Base-by-base conservation (phyloP, 2,113 vertebrate genomes). In the Notothenia coriiceps region DNA sequence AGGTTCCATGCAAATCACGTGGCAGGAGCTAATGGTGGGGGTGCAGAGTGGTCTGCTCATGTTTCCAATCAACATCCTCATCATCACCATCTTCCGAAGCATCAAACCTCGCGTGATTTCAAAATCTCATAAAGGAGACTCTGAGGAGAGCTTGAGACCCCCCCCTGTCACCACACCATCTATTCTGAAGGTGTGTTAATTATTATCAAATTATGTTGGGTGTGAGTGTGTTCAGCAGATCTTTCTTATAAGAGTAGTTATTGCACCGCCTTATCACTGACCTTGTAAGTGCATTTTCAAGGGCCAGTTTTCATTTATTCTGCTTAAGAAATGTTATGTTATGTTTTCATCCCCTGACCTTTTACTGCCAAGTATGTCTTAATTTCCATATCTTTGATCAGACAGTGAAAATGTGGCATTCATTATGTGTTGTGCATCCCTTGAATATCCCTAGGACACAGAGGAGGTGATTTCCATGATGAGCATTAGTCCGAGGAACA, bases 51-150 rank as follows among this genome's bases (percentile, higher is more conserved):
- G 93, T 43, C 86, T 96, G 15, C 94, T 96, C 79, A 96, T 96
- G 95, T 96, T 96, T 72, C 95, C 95, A n/a, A 95, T 96, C 83
- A 96, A 96, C 91, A 95, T 96, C 82, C 93, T 96, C 81, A 96
- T 96, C 73, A 94, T 96, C 66, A 94, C 95, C 73, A 96, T 96
- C 75, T 96, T 96, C 88, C 85, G 95, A 70, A 94, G 89, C 84
- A 95, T 95, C 84, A 92, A 78, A 65, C 95, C 95, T 43, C 93
- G 94, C 0, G 18, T 94, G 2, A 10, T 75, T 57, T 74, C 78
- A 0, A 81, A 86, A 11, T 43, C 85, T 13, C 61, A 90, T 17
- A 89, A 86, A 40, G 55, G 10, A 3, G 12, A 60, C 0, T 0
- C 18, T 0, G 72, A 64, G 33, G 55, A 82, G 67, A 83, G 35